phyloP scores from a whole-genome alignment of 1,140 invertebrate genomes.

The Drosophila repletoides region DNA sequence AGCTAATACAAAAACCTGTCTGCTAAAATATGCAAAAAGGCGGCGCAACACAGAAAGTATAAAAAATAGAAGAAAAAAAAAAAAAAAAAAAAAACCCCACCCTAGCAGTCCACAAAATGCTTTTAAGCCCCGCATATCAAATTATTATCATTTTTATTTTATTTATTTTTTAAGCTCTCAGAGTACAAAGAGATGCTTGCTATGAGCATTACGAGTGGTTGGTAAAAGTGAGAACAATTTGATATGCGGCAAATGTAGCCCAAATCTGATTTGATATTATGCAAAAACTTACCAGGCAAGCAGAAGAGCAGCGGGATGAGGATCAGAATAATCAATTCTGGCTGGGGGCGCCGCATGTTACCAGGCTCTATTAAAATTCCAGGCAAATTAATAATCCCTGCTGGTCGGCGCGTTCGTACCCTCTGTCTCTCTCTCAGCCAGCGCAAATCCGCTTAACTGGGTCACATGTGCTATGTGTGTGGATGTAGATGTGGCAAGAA shows the following conservation, averaged over 20 bases:
- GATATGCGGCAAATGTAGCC: constrained; percentile 59
- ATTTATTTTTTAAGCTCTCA: constrained; percentile 5
- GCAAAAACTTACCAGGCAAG: constrained; percentile 56
- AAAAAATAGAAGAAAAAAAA: too few species aligned
- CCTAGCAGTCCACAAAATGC: constrained; percentile 39
- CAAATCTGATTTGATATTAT: constrained; percentile 42
- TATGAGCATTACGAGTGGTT: too few species aligned
- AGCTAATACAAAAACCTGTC: not conserved
- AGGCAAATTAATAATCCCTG: constrained; percentile 70
- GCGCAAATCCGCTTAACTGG: constrained; percentile 61
- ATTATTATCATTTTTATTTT: constrained; percentile 40
- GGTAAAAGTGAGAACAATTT: constrained; percentile 28
- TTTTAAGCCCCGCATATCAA: constrained; percentile 57
- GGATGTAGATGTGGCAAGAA: constrained; percentile 25
- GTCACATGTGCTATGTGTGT: constrained; percentile 65
- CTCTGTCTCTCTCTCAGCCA: too few species aligned
- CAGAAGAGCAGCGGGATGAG: constrained; percentile 3
- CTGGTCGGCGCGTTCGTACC: constrained; percentile 18
- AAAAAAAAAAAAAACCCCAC: not conserved
- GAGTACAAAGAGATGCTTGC: constrained; percentile 5
- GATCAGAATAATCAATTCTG: constrained; percentile 40
- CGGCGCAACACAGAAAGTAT: not conserved
- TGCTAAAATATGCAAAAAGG: constrained; percentile 44
- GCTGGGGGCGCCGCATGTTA: constrained; percentile 52
- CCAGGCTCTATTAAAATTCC: constrained; percentile 60